Evolutionary conservation across 2,888 invertebrate genomes (phyloP).

Genomic region (Aplocera efformata): DNA sequence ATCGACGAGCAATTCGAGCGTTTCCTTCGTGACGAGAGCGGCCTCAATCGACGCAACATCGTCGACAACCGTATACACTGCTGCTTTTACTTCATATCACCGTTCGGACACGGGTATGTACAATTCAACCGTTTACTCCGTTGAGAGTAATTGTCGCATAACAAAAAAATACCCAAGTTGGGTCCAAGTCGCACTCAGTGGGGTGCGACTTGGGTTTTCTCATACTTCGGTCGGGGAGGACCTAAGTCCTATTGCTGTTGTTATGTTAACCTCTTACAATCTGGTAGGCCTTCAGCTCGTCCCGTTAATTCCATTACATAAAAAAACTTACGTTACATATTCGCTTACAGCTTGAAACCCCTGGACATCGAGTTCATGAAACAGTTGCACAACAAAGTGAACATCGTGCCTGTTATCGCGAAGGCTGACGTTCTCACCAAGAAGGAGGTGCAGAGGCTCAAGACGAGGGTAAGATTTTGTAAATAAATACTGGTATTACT

Average conservation of each 20-base stretch:
- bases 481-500: too few relatives aligned
- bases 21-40: constrained; percentile 95
- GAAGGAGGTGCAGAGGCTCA: constrained; percentile 92
- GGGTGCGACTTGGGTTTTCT: too few relatives aligned
- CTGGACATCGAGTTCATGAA: constrained; percentile 98
- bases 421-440: constrained; percentile 97
- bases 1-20: constrained; percentile 98
- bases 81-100: constrained; percentile 98
- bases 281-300: too few relatives aligned
- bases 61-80: constrained; percentile 98
- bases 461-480: constrained; percentile 84
- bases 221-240: too few relatives aligned
- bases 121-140: too few relatives aligned
- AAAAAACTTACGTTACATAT: not conserved
- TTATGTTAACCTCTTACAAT: too few relatives aligned
- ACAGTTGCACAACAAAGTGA: constrained; percentile 96
- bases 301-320: too few relatives aligned
- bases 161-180: too few relatives aligned
- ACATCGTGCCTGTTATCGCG: constrained; percentile 98
- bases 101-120: constrained; percentile 95
- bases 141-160: too few relatives aligned
- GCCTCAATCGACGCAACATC: constrained; percentile 96
- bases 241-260: too few relatives aligned
- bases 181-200: too few relatives aligned
- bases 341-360: constrained; percentile 87